Evolutionary conservation across 2,797 vertebrate genomes (phyloP).

Genomic region (Myiotriccus ornatus): DNA sequence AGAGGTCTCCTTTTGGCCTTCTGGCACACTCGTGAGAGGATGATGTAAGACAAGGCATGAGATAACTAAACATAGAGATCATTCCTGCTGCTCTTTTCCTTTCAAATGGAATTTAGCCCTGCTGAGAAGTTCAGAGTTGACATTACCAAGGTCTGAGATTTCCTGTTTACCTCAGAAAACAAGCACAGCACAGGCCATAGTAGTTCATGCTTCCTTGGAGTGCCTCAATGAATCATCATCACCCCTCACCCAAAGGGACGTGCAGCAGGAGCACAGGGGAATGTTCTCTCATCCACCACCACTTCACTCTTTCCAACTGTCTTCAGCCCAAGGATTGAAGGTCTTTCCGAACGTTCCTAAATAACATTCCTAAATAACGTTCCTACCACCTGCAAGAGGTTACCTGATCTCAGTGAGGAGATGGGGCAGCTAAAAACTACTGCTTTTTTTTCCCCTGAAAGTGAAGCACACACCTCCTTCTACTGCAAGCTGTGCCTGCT

Average conservation of each 20-base stretch:
- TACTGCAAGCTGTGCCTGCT: not conserved
- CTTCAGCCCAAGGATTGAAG: not conserved
- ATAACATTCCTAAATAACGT: not conserved
- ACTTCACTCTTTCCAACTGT: not conserved
- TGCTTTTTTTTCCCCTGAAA: not conserved
- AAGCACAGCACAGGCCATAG: not conserved
- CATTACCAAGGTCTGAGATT: slow-evolving; percentile 15
- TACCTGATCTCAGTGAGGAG: not conserved
- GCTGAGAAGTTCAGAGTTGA: slow-evolving; percentile 37
- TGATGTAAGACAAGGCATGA: not conserved
- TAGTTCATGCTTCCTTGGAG: not conserved
- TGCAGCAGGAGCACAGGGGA: accelerated
- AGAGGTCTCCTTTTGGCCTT: slow-evolving; percentile 14
- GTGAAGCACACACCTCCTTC: not conserved
- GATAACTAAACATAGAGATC: slow-evolving; percentile 14
- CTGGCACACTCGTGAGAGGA: not conserved
- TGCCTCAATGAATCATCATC: slow-evolving; percentile 29
- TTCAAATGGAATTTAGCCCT: not conserved
- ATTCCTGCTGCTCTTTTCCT: slow-evolving; percentile 3
- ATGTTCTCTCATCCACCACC: not conserved
- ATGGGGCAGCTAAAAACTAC: not conserved
- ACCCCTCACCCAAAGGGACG: not conserved
- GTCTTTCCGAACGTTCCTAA: not conserved
- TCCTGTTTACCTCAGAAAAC: slow-evolving; percentile 45
- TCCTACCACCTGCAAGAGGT: not conserved